Evolutionary conservation across 2,797 vertebrate genomes (phyloP).

Genomic region (Tadarida brasiliensis): DNA sequence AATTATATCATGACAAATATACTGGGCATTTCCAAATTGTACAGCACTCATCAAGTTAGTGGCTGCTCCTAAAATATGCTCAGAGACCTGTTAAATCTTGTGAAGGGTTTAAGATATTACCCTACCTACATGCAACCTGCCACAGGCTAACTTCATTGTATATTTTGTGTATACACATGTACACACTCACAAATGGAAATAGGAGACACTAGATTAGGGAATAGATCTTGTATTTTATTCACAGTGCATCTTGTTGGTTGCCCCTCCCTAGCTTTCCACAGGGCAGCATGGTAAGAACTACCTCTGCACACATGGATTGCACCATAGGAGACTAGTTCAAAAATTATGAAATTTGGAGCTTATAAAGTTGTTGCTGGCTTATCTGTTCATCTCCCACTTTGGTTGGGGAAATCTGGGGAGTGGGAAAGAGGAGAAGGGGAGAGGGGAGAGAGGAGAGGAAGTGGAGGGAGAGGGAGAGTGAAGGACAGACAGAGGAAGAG

Average conservation of each 20-base stretch:
- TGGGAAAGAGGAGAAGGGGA: neutral
- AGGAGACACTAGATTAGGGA: neutral
- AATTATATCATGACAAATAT: neutral
- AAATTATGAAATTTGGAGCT: slow-evolving; percentile 29
- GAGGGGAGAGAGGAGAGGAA: neutral
- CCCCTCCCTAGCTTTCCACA: neutral
- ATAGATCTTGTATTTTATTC: neutral
- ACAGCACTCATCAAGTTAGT: neutral
- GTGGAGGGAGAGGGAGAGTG: neutral
- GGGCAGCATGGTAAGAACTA: neutral
- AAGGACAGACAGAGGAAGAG: neutral
- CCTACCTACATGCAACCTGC: neutral
- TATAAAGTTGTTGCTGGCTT: neutral
- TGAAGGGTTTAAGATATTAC: neutral
- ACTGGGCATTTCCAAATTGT: neutral
- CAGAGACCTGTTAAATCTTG: neutral
- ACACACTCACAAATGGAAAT: neutral
- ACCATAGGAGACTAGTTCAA: neutral
- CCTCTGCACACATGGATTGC: neutral
- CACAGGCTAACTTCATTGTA: neutral
- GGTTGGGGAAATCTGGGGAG: neutral
- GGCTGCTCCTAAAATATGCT: neutral
- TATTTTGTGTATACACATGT: neutral
- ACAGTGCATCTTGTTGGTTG: neutral
- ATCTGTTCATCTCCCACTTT: neutral